Evolutionary conservation across 2,113 vertebrate genomes (phyloP).

Genomic region (Tychaedon coryphoeus): DNA sequence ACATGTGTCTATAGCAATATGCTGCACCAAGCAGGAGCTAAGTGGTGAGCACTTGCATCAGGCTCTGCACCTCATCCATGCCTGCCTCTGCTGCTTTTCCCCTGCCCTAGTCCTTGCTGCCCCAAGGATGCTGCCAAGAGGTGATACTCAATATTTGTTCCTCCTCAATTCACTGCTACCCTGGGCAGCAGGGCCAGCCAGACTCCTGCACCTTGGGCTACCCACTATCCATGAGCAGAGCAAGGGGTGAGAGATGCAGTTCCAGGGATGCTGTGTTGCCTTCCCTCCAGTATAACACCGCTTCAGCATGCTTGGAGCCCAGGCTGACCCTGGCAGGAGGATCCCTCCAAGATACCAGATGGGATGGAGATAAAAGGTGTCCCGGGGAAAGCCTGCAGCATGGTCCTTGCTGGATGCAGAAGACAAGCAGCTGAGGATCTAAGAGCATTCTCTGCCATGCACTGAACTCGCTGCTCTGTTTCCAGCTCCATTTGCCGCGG

Average conservation of each 20-base stretch:
- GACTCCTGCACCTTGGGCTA: neutral
- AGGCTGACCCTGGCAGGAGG: neutral
- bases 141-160: neutral
- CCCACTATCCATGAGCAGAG: neutral
- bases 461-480: neutral
- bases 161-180: neutral
- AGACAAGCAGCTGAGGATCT: neutral
- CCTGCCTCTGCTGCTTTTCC: neutral
- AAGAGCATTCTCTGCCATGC: accelerated
- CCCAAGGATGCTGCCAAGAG: neutral
- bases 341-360: accelerated
- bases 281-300: neutral
- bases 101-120: neutral
- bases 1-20: neutral
- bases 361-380: neutral
- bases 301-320: neutral
- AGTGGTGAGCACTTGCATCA: neutral
- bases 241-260: neutral
- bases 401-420: neutral
- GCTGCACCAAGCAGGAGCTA: neutral
- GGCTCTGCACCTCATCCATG: neutral
- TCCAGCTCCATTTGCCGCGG: neutral
- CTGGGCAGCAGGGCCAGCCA: neutral
- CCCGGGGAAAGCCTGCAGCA: neutral
- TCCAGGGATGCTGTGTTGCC: neutral